Evolutionary conservation across 2,888 invertebrate genomes (phyloP), one percentile per base, ranked within the genome.

Genomic region (Leptinotarsa tumamoca): DNA sequence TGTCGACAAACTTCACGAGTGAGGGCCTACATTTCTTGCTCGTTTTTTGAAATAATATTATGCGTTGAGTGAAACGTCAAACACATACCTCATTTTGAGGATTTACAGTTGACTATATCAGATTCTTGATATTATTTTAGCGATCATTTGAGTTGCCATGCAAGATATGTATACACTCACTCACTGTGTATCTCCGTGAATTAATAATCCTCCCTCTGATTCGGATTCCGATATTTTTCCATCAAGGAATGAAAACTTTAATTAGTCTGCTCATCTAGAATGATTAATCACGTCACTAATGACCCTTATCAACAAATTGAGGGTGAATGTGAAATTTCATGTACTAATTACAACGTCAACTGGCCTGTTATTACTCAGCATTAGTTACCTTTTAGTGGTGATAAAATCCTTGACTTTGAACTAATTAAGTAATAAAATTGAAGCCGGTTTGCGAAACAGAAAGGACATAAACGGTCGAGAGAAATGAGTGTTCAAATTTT

Each of bases 351-450:
- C 58, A 74, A 72, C 72, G 74, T 72, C 68, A 77, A 74, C 71
- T 69, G 43, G 58, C 17, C 58, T 58, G 71, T 74, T 67, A 74
- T 74, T 71, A 50, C 69, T 72, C 50, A 69, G 56, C 74, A 68
- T 77, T 74, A 74, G 74, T 77, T 77, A 77, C 77, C 74, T 77
- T 76, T 77, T 77, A 77, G 73, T 68, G 71, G 74, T 66, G 66
- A 77, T 77, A 77, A 77, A 77, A 72, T 74, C 67, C 74, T 74
- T 69, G 74, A 77, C 74, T 74, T 74, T 72, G 68, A 71, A 63
- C 74, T 77, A 77, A 77, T 77, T 77, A 74, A 72, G 77, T 72
- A 63, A 77, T 77, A 77, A 77, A 77, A 63, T 74, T 69, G 66
- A 71, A 70, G 68, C 68, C 56, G 56, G 49, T 58, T 58, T 33